These are phyloP conservation scores for Mustela nigripes DNA, from an alignment of 2,113 vertebrate genomes.

Conservation along the genomic window DNA sequence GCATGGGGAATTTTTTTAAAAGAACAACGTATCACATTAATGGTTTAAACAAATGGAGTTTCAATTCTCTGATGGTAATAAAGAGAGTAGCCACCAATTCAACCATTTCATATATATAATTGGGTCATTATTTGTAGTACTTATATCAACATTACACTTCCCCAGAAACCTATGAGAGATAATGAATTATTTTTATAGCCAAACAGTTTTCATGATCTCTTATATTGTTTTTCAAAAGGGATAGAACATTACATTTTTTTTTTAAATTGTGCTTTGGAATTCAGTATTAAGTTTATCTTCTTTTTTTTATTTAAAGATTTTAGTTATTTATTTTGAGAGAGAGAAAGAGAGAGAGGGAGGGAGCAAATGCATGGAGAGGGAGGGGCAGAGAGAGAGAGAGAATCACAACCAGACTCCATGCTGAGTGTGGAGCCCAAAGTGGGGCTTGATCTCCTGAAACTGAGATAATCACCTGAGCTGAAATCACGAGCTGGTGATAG, in stretches of 20 bases:
- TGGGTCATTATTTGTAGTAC: not conserved
- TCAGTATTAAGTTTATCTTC: not conserved
- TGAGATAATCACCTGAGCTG: not conserved
- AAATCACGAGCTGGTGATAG: not conserved
- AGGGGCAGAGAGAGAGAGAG: not conserved
- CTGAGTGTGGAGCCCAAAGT: not conserved
- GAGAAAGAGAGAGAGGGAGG: not conserved
- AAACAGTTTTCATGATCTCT: not conserved
- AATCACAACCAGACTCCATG: not conserved
- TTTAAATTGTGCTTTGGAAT: not conserved
- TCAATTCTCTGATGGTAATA: not conserved
- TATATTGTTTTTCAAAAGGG: not conserved
- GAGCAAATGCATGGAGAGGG: not conserved
- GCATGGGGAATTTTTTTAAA: not conserved
- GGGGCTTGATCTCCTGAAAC: not conserved
- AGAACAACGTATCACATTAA: not conserved
- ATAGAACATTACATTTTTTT: not conserved
- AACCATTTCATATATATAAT: not conserved
- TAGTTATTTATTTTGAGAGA: not conserved
- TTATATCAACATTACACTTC: conserved; percentile 17
- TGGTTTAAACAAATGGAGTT: conserved; percentile 23
- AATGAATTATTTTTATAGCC: conserved; percentile 36
- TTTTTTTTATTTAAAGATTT: not conserved
- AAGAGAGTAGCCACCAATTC: not conserved
- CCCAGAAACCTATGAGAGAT: not conserved